Evolutionary conservation across 1,140 invertebrate genomes (phyloP).

Genomic region (Drosophila varians): DNA sequence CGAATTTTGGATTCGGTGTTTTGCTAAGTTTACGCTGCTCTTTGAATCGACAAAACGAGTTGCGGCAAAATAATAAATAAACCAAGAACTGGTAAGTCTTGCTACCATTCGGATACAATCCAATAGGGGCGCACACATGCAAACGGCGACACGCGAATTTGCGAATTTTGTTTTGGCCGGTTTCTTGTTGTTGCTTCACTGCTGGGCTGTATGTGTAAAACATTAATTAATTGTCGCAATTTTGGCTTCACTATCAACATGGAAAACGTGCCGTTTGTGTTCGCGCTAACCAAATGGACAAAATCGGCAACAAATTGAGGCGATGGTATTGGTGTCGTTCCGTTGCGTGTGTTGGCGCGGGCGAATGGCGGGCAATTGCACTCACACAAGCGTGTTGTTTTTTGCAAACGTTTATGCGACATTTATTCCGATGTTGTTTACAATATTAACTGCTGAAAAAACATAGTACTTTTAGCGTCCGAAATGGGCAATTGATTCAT

Average conservation of each 20-base stretch:
- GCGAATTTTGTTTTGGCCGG: slow-evolving; percentile 52
- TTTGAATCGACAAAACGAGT: background rate
- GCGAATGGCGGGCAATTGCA: slow-evolving; percentile 65
- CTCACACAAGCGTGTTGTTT: slow-evolving; percentile 5
- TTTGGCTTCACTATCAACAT: slow-evolving; percentile 38
- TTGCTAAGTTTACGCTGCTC: slow-evolving; percentile 12
- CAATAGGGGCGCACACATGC: slow-evolving; percentile 14
- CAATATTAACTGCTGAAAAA: background rate
- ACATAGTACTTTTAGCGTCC: no score
- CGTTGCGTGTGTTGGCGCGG: slow-evolving; percentile 46
- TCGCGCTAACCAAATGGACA: slow-evolving; percentile 36
- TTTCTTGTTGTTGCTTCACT: slow-evolving; percentile 11
- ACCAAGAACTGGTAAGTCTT: slow-evolving; percentile 46
- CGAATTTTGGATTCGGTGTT: background rate
- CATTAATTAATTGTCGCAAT: slow-evolving; percentile 52
- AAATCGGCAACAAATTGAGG: slow-evolving; percentile 20
- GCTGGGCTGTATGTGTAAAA: slow-evolving; percentile 42
- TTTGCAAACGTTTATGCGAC: slow-evolving; percentile 38
- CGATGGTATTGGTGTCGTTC: slow-evolving; percentile 32
- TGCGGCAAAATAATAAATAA: slow-evolving; percentile 5
- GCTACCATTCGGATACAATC: slow-evolving; percentile 8
- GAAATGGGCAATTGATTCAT: background rate
- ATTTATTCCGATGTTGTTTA: background rate
- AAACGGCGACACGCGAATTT: slow-evolving; percentile 52
- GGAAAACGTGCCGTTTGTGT: slow-evolving; percentile 34